Conservation (phyloP, 2,888 invertebrate species). For the Macrosiphum euphorbiae region DNA sequence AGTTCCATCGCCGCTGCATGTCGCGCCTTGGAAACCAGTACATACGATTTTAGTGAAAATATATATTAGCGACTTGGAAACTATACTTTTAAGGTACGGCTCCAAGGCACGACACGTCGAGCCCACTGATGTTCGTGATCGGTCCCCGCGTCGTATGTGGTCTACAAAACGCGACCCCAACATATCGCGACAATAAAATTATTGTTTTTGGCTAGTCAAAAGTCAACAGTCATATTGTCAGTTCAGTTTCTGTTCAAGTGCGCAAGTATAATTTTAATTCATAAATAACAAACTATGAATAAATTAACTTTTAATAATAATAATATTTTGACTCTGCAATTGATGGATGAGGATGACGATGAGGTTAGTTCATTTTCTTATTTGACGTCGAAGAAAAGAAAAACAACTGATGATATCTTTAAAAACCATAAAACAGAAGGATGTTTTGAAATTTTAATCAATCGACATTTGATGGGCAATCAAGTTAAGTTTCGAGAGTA, state of each 20-base stretch:
- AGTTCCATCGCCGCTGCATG: no score
- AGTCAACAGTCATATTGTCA: constrained; percentile 5
- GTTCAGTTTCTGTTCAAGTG: constrained; percentile 33
- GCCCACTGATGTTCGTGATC: no score
- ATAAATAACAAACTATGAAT: background rate
- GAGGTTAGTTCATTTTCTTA: background rate
- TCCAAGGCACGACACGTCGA: no score
- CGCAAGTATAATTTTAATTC: constrained; percentile 15
- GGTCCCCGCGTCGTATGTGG: background rate
- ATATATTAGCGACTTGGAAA: no score
- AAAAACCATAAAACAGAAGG: background rate
- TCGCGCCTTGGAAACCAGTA: no score
- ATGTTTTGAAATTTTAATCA: background rate
- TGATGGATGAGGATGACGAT: background rate
- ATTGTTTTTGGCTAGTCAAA: background rate
- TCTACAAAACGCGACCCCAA: background rate
- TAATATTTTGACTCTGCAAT: background rate
- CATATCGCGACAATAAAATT: background rate
- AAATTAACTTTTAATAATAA: background rate
- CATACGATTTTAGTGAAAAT: no score
- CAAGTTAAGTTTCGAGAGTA: background rate
- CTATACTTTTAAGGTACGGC: no score
- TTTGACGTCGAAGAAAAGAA: background rate
- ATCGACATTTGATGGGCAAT: background rate
- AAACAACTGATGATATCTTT: background rate